Evolutionary conservation across 2,113 vertebrate genomes (phyloP).

Genomic region (Pimephales promelas): DNA sequence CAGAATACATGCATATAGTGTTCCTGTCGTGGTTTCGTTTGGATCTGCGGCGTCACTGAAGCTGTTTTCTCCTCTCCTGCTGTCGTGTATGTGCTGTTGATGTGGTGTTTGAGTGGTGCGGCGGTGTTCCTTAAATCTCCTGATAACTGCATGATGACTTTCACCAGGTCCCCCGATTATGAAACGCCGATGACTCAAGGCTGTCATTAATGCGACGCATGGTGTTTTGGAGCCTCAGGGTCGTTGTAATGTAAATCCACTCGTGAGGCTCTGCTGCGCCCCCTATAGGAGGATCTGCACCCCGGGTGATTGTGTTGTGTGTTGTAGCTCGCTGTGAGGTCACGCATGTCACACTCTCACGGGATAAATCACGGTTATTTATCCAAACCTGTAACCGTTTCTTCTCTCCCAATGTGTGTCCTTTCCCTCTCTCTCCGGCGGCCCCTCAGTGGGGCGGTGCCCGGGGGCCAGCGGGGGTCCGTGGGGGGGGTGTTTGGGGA

Average conservation of each 20-base stretch:
- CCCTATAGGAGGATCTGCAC: constrained; percentile 16
- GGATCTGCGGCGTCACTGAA: constrained; percentile 66
- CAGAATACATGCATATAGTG: neutral
- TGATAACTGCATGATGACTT: constrained; percentile 32
- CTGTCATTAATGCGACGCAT: constrained; percentile 63
- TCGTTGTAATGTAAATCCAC: constrained; percentile 52
- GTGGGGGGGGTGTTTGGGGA: constrained; percentile 81
- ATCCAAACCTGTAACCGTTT: constrained; percentile 60
- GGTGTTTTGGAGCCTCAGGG: no score
- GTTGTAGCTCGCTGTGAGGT: neutral
- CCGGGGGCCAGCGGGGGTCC: constrained; percentile 90
- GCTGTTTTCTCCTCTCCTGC: constrained; percentile 14
- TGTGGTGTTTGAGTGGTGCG: constrained; percentile 18
- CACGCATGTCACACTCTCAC: constrained; percentile 35
- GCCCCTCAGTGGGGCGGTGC: constrained; percentile 87
- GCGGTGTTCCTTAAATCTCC: constrained; percentile 7
- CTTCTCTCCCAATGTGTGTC: constrained; percentile 65
- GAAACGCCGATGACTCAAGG: constrained; percentile 8
- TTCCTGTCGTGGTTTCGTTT: constrained; percentile 58
- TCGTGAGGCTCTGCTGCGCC: constrained; percentile 38
- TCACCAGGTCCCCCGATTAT: neutral
- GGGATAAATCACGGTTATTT: constrained; percentile 19
- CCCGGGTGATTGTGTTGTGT: neutral
- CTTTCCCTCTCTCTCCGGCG: constrained; percentile 64
- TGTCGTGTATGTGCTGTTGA: constrained; percentile 30